Evolutionary conservation across 2,113 vertebrate genomes (phyloP).

Genomic region (Pteropus alecto): DNA sequence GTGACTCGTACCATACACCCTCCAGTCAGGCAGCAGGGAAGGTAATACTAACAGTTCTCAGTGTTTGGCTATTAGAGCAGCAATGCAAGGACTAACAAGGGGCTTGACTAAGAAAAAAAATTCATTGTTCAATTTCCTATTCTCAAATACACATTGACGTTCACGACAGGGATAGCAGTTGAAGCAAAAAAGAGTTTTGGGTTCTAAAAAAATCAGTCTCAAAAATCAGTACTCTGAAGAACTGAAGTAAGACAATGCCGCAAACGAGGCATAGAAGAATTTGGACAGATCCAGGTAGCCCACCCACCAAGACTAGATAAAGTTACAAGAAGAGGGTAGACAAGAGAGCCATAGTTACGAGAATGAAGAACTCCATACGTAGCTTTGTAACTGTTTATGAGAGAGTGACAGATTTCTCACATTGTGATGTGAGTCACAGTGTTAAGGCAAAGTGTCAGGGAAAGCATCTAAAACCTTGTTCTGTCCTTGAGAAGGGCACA

Average conservation of each 20-base stretch:
- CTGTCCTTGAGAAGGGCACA: not conserved
- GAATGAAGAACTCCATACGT: not conserved
- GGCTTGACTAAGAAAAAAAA: not conserved
- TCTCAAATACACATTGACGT: not conserved
- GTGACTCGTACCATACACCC: not conserved
- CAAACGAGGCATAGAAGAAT: not conserved
- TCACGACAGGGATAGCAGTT: not conserved
- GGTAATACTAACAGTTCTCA: not conserved
- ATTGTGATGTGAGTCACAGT: rapidly evolving
- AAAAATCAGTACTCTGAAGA: not conserved
- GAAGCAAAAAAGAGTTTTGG: not conserved
- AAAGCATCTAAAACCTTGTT: not conserved
- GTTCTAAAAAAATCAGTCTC: not conserved
- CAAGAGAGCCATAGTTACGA: not conserved
- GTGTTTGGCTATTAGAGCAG: not conserved
- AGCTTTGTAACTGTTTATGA: not conserved
- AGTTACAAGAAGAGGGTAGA: not conserved
- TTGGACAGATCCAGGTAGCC: not conserved
- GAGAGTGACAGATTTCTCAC: not conserved
- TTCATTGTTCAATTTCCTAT: not conserved
- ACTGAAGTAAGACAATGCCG: not conserved
- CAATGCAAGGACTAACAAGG: not conserved
- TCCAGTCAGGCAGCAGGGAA: not conserved
- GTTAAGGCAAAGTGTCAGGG: not conserved
- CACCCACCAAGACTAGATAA: not conserved